These are phyloP conservation scores for Acleris emargana DNA, from an alignment of 2,888 invertebrate genomes.

Conservation along the genomic window DNA sequence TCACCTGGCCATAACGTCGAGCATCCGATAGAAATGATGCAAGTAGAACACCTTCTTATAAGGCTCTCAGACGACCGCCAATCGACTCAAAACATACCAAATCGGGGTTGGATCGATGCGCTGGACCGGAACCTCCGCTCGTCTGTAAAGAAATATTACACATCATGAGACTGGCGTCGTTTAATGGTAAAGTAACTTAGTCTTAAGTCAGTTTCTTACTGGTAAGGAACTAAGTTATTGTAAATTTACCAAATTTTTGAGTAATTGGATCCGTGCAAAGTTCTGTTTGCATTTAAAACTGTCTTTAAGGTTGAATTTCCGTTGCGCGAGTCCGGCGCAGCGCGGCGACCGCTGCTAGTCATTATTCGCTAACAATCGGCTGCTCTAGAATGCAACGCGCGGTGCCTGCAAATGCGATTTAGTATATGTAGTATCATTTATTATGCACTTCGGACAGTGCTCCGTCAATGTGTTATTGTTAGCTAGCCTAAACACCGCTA, in stretches of 20 bases:
- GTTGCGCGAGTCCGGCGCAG: not conserved
- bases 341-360: conserved; percentile 21
- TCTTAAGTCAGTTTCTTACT: no score
- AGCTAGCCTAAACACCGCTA: conserved; percentile 22
- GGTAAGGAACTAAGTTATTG: no score
- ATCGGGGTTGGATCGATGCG: conserved; percentile 8
- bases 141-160: not conserved
- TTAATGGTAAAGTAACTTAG: no score
- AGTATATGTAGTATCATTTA: conserved; percentile 34
- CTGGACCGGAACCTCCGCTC: not conserved
- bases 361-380: conserved; percentile 39
- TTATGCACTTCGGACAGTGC: conserved; percentile 32
- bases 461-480: conserved; percentile 35
- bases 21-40: conserved; percentile 32
- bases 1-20: conserved; percentile 25
- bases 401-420: conserved; percentile 32
- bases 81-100: conserved; percentile 24
- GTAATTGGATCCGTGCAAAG: no score
- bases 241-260: no score
- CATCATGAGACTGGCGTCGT: not conserved
- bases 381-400: conserved; percentile 36
- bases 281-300: no score
- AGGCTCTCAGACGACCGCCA: conserved; percentile 23
- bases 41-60: conserved; percentile 33
- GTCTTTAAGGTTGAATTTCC: no score